Percentiles rank a stretch among this genome's conserved stretches.
Conservation (phyloP, 2,113 vertebrate genomes). For the Albula goreensis region DNA sequence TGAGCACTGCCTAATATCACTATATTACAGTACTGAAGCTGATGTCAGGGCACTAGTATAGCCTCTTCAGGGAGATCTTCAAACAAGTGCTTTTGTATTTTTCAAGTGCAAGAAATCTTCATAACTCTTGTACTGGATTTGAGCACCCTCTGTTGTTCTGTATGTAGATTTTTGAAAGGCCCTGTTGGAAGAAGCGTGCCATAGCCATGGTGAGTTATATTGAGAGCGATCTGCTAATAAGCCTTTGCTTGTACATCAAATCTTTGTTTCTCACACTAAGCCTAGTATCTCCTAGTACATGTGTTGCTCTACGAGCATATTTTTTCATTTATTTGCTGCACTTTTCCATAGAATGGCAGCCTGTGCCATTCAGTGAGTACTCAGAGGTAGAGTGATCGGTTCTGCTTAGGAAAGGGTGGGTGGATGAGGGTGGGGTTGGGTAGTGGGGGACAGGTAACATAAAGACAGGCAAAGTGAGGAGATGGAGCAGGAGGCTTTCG, state of each 20-base stretch:
- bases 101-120: conserved; percentile 4
- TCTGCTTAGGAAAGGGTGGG: neutral
- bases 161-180: neutral
- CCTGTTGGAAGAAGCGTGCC: neutral
- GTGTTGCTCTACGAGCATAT: conserved; percentile 50
- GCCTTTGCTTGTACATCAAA: neutral
- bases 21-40: neutral
- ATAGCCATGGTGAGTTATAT: neutral
- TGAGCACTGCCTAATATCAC: neutral
- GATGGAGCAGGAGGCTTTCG: conserved; percentile 16
- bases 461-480: neutral
- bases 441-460: neutral
- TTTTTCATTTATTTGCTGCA: conserved; percentile 8
- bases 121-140: neutral
- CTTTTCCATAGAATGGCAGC: conserved; percentile 8
- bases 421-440: conserved; percentile 31
- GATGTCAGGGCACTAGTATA: neutral
- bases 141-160: neutral
- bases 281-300: conserved; percentile 54
- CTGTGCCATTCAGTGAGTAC: conserved; percentile 14
- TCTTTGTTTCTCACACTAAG: neutral
- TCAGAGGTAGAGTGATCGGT: conserved; percentile 29
- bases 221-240: neutral
- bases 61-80: neutral
- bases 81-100: conserved; percentile 22